Evolutionary conservation across 2,113 vertebrate genomes (phyloP), one percentile per base, ranked within the genome.

Genomic region (Poicephalus gulielmi): DNA sequence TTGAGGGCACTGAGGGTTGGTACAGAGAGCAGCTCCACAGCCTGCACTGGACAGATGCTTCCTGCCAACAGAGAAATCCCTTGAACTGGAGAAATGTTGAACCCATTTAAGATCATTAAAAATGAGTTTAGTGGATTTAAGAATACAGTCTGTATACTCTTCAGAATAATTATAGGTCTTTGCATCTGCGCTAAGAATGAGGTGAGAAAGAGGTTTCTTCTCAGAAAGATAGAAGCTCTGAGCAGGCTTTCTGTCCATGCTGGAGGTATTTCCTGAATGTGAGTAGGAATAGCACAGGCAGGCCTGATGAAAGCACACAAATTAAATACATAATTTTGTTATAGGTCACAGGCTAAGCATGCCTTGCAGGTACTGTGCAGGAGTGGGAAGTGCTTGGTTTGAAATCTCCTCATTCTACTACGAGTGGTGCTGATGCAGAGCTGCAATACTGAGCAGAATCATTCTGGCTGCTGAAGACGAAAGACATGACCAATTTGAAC

Each of bases 401-500:
- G 63, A 78, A 59, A 63, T 37, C 33, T 69, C 50, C 22, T 43
- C 20, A 20, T 46, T 82, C 37, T 80, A 17, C 63, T 69, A 5
- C 18, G 10, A 64, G 60, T 6, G 60, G 53, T 84, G 33, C 77
- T 88, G 86, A 80, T 0, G 0, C 88, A 84, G 88, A 75, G 68
- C 88, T 78, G 25, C 4, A 49, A 59, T 60, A 63, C 47, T 43
- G 64, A 83, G 64, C 63, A 78, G 66, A 92, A 96, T 30, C 25
- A 7, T 24, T 73, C 71, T 78, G 83, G 30, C 63, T 90, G 55
- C 49, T 90, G 63, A 53, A 71, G 84, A 94, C 73, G 70, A 96
- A 95, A 96, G 90, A 94, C 81, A 95, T 92, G 88, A 94, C 76
- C 93, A 83, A 64, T 95, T 79, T 91, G 67, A 94, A 63, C 89